These are phyloP conservation scores for Cherax quadricarinatus DNA, from an alignment of 1,140 invertebrate genomes.

Conservation along the genomic window DNA sequence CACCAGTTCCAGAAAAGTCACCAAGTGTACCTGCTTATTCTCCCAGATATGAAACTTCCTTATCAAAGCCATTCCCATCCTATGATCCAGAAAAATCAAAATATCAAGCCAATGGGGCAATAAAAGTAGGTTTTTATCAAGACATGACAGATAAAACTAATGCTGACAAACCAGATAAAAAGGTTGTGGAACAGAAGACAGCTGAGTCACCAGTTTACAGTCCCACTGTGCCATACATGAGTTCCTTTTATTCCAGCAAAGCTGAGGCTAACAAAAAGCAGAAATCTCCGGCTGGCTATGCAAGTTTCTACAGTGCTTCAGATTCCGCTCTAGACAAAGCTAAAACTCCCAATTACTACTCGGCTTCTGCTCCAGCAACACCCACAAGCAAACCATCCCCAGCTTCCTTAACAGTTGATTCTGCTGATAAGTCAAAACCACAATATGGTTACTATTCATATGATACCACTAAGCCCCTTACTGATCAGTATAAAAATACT, in stretches of 20 bases:
- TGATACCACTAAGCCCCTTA: constrained; percentile 74
- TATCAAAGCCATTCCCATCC: constrained; percentile 67
- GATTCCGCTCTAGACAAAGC: constrained; percentile 70
- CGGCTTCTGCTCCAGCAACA: constrained; percentile 71
- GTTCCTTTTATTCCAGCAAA: constrained; percentile 70
- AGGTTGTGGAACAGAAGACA: constrained; percentile 65
- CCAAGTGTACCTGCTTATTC: constrained; percentile 72
- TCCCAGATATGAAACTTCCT: constrained; percentile 63
- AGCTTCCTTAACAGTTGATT: constrained; percentile 39
- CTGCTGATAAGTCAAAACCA: constrained; percentile 68
- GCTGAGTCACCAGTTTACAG: constrained; percentile 72
- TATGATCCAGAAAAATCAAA: constrained; percentile 71
- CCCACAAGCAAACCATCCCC: constrained; percentile 72
- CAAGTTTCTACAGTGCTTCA: constrained; percentile 68
- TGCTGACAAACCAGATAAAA: constrained; percentile 66
- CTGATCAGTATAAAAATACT: constrained; percentile 74
- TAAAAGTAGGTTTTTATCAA: constrained; percentile 87
- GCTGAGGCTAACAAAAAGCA: constrained; percentile 68
- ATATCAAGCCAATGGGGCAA: constrained; percentile 81
- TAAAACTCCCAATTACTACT: constrained; percentile 72
- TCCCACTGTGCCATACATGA: constrained; percentile 72
- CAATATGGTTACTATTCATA: constrained; percentile 73
- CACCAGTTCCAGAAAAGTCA: constrained; percentile 72
- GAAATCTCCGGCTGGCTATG: constrained; percentile 72
- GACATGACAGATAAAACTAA: constrained; percentile 78